Conservation (phyloP, 2,113 vertebrate species). For the Phocoena sinus region DNA sequence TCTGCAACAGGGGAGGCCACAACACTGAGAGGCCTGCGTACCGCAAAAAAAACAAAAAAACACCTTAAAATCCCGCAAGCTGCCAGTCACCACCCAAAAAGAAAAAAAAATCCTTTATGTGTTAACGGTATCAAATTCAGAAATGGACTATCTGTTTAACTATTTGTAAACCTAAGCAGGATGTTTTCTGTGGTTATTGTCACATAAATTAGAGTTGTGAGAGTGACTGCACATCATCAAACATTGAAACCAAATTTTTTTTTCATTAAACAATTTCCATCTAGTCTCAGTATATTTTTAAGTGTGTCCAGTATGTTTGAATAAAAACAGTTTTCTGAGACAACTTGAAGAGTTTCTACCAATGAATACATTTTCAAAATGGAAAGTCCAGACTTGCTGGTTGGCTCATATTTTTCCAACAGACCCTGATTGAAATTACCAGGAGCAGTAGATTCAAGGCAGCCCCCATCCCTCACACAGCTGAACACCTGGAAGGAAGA, state of each 20-base stretch:
- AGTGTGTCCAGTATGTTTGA: not conserved
- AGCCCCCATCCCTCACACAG: not conserved
- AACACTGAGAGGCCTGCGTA: too few relatives aligned
- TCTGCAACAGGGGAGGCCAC: too few relatives aligned
- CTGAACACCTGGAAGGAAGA: not conserved
- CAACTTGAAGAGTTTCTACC: not conserved
- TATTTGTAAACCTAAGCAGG: conserved; percentile 1
- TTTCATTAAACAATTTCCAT: not conserved
- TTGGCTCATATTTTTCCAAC: not conserved
- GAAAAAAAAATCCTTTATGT: not conserved
- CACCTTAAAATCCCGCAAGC: too few relatives aligned
- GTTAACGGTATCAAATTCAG: not conserved
- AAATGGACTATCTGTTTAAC: not conserved
- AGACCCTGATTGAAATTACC: not conserved
- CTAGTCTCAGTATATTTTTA: not conserved
- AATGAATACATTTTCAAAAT: not conserved
- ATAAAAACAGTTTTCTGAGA: not conserved
- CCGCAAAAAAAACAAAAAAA: too few relatives aligned
- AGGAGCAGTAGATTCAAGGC: not conserved
- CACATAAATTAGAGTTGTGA: not conserved
- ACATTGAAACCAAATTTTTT: not conserved
- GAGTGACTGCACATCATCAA: not conserved
- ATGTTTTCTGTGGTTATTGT: conserved; percentile 5
- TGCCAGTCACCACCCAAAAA: too few relatives aligned
- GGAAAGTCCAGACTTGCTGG: not conserved